Evolutionary conservation across 2,113 vertebrate genomes (phyloP).

Genomic region (Gymnogyps californianus): DNA sequence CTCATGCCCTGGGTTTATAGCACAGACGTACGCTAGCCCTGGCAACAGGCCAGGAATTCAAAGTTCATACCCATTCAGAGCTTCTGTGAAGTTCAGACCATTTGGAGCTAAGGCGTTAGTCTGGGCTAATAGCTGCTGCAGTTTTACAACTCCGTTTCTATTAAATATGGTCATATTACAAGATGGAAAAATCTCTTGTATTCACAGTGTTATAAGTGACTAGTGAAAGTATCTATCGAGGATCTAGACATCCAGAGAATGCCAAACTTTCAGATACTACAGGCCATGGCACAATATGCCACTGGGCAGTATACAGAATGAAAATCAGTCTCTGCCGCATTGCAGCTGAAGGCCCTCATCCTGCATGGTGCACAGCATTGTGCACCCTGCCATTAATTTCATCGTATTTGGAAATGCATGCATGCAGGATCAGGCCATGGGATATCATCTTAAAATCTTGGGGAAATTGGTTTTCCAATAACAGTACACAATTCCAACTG

Average conservation of each 20-base stretch:
- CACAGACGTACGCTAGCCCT: not conserved
- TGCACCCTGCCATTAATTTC: not conserved
- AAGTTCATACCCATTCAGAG: not conserved
- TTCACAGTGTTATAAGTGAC: not conserved
- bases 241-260: not conserved
- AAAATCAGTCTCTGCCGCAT: not conserved
- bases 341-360: not conserved
- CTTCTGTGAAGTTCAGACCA: not conserved
- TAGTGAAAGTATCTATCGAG: not conserved
- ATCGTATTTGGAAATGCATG: not conserved
- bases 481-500: not conserved
- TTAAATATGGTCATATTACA: not conserved
- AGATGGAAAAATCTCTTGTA: not conserved
- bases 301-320: not conserved
- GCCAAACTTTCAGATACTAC: not conserved
- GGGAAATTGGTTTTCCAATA: slow-evolving; percentile 13
- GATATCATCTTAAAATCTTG: not conserved
- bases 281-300: not conserved
- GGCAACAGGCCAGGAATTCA: not conserved
- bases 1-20: not conserved
- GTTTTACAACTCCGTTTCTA: not conserved
- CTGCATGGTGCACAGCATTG: not conserved
- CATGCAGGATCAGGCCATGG: not conserved
- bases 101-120: not conserved
- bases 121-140: not conserved